Evolutionary conservation across 2,113 vertebrate genomes (phyloP), one percentile per base, ranked within the genome.

Genomic region (Miniopterus natalensis): DNA sequence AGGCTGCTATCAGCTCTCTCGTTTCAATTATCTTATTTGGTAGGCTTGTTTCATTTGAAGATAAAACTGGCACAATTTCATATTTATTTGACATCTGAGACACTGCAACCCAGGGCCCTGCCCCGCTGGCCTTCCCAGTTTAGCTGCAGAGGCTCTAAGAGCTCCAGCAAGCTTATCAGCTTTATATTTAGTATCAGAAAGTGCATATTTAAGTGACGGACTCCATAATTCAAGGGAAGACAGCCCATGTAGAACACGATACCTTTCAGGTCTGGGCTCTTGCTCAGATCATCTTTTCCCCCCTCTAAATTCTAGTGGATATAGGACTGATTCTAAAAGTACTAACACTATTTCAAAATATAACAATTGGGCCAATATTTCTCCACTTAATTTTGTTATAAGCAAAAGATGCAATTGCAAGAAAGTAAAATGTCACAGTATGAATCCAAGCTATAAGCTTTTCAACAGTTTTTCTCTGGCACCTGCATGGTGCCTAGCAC

Each of bases 131-230:
- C 89, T 95, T 94, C 66, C 70, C 29, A 77, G 29, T 93, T 89
- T 47, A 80, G 31, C 89, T 89, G 17, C 59, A 86, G 84, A 93
- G 83, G 66, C 70, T 78, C 40, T 27, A 47, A 65, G 51, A 93
- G 53, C 47, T 77, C 90, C n/a, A 63, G 53, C 23, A 84, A 92
- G 84, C 93, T 97, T 93, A 93, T 61, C 94, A 81, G 53, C 49
- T 94, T 94, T 96, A 95, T 96, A 95, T 95, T 95, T 95, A 95
- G 95, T 77, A 85, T 75, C 80, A 93, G 74, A 75, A 65, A 84
- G 59, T 90, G 15, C 55, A 59, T 92, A 87, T 87, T 89, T 80
- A 96, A 90, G 57, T 40, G 17, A 49, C 3, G 5, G 12, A 59
- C 79, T 84, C 70, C 68, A 75, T 79, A 89, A 92, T 80, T 95